These are phyloP conservation scores for Herpetotheres cachinnans DNA, from an alignment of 2,113 vertebrate species.

Conservation along the genomic window DNA sequence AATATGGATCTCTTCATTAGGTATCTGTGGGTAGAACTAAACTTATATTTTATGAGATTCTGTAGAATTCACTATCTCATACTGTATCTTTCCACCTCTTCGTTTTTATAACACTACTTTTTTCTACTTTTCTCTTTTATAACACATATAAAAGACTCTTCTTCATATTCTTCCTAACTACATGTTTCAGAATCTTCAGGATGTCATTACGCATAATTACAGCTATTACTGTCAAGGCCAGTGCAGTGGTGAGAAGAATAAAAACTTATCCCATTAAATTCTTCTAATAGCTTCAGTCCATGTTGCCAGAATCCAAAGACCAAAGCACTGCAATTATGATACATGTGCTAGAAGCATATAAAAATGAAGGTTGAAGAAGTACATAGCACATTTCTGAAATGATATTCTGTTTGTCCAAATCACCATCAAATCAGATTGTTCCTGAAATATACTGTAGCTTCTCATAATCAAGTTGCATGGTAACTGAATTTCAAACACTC, in stretches of 20 bases:
- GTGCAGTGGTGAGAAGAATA: neutral
- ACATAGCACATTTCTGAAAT: neutral
- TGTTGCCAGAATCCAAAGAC: neutral
- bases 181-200: neutral
- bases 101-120: neutral
- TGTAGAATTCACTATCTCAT: neutral
- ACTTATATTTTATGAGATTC: neutral
- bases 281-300: neutral
- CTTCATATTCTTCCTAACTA: neutral
- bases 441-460: neutral
- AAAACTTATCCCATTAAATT: neutral
- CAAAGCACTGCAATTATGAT: neutral
- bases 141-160: neutral
- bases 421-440: neutral
- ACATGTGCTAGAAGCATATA: neutral
- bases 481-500: neutral
- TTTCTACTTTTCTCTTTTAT: neutral
- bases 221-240: neutral
- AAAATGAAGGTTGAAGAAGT: neutral
- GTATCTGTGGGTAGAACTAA: neutral
- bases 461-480: neutral
- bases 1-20: neutral
- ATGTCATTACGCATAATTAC: neutral
- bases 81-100: neutral
- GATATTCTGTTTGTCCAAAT: neutral